Evolutionary conservation across 1,140 invertebrate species (phyloP).

Genomic region (Linepithema humile): DNA sequence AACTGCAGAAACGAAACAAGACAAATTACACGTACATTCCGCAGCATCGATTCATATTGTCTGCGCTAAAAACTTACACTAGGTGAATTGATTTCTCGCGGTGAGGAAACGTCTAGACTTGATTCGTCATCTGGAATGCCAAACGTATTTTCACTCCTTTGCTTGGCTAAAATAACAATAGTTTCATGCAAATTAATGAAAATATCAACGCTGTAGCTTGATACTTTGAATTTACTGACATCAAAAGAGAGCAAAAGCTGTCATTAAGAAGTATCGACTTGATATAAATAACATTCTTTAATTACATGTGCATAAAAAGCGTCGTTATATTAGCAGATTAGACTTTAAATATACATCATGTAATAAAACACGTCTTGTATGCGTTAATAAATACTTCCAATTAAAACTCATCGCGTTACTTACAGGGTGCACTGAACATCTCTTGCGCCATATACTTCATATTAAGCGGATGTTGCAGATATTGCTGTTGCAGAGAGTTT

Average conservation of each 20-base stretch:
- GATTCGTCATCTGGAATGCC: conserved; percentile 88
- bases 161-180: conserved; percentile 77
- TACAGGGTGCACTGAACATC: conserved; percentile 80
- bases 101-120: conserved; percentile 88
- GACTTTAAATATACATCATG: not conserved
- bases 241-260: not conserved
- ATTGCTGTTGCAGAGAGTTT: conserved; percentile 78
- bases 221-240: not conserved
- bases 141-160: conserved; percentile 81
- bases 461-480: conserved; percentile 81
- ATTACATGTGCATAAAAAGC: not conserved
- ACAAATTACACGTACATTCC: not conserved
- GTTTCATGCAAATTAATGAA: conserved; percentile 53
- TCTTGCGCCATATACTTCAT: conserved; percentile 83
- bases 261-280: not conserved
- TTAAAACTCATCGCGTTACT: conserved; percentile 60
- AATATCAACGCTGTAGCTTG: conserved; percentile 5
- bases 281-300: not conserved
- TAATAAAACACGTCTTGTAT: not conserved
- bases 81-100: conserved; percentile 89
- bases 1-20: conserved; percentile 80
- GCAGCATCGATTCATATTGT: not conserved
- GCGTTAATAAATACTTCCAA: no score
- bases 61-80: conserved; percentile 84
- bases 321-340: not conserved